Evolutionary conservation across 2,888 invertebrate genomes (phyloP).

Genomic region (Coelinius sp.): DNA sequence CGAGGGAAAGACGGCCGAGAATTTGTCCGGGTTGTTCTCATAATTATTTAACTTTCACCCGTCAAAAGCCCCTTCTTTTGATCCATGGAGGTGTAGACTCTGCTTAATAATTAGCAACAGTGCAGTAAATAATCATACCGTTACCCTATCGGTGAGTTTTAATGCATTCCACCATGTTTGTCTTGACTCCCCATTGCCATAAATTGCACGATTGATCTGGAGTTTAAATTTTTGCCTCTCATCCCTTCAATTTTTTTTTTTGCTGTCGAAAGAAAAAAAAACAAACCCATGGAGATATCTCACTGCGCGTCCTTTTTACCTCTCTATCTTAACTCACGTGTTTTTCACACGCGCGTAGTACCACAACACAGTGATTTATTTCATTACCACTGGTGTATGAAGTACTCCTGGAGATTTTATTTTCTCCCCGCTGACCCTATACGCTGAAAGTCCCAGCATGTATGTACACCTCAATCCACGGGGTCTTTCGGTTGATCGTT

Average conservation of each 20-base stretch:
- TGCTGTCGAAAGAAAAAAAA: neutral
- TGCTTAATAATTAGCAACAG: neutral
- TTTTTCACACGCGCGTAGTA: constrained; percentile 32
- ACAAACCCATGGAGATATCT: neutral
- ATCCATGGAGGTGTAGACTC: neutral
- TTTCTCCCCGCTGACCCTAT: constrained; percentile 27
- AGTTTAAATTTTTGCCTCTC: constrained; percentile 13
- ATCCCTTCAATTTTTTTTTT: neutral
- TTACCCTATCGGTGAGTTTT: constrained; percentile 2
- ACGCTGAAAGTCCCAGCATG: neutral
- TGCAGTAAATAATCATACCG: neutral
- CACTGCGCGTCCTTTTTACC: neutral
- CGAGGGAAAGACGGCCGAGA: neutral
- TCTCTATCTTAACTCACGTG: constrained; percentile 11
- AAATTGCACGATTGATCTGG: constrained; percentile 31
- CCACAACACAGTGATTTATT: constrained; percentile 38
- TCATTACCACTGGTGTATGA: constrained; percentile 38
- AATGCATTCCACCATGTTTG: constrained; percentile 1
- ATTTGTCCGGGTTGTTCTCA: neutral
- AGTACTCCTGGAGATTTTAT: neutral
- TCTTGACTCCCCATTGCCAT: neutral
- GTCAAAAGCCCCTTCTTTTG: neutral
- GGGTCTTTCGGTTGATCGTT: constrained; percentile 47
- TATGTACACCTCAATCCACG: constrained; percentile 28
- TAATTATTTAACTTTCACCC: constrained; percentile 29